Evolutionary conservation across 2,113 vertebrate species (phyloP).

Genomic region (Colinus virginianus): DNA sequence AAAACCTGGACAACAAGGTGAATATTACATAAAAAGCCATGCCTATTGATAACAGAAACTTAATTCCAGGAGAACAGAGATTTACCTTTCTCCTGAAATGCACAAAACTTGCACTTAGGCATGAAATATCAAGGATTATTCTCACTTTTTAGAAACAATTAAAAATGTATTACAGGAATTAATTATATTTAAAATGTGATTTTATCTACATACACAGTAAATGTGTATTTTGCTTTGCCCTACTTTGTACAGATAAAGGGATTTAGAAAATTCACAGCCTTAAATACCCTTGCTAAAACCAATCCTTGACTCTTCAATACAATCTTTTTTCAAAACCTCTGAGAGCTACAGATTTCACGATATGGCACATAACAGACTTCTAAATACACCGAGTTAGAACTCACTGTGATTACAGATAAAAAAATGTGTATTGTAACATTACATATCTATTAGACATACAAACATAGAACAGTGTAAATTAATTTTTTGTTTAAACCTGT

Average conservation of each 20-base stretch:
- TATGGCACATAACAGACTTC: background rate
- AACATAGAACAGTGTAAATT: background rate
- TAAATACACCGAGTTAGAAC: background rate
- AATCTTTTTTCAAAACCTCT: background rate
- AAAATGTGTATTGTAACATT: background rate
- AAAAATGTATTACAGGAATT: no score
- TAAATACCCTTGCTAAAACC: background rate
- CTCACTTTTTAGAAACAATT: background rate
- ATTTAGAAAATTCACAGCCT: background rate
- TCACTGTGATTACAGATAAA: background rate
- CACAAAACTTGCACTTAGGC: background rate
- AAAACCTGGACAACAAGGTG: background rate
- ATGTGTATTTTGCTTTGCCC: background rate
- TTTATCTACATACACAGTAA: background rate
- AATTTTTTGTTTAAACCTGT: background rate
- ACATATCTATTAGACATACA: background rate
- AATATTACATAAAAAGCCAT: background rate
- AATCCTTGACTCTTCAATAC: background rate
- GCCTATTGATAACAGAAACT: background rate
- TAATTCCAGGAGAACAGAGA: background rate
- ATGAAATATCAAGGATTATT: background rate
- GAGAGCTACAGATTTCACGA: background rate
- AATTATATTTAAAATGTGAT: background rate
- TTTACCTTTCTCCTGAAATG: background rate
- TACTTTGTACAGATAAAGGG: background rate